phyloP scores from a whole-genome alignment of 2,888 invertebrate species.

The Therioaphis trifolii region DNA sequence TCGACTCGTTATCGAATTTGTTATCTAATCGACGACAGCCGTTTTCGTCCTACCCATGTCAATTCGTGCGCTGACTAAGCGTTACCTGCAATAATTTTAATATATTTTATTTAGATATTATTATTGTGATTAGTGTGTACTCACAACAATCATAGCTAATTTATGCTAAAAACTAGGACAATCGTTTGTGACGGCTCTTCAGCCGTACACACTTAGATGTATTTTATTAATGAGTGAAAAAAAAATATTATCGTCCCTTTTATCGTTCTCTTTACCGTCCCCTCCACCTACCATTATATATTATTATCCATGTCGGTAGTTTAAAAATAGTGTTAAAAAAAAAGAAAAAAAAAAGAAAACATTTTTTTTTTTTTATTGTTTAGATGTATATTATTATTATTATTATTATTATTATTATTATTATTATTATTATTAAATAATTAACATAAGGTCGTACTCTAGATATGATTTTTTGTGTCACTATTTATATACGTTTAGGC shows the following conservation, averaged over 20 bases:
- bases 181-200: slow-evolving; percentile 41
- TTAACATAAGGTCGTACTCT: slow-evolving; percentile 23
- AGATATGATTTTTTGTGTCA: slow-evolving; percentile 42
- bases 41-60: slow-evolving; percentile 63
- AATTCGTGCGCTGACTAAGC: slow-evolving; percentile 57
- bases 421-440: slow-evolving; percentile 23
- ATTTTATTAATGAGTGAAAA: slow-evolving; percentile 48
- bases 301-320: slow-evolving; percentile 27
- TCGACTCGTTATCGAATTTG: slow-evolving; percentile 59
- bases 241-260: slow-evolving; percentile 15
- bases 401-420: slow-evolving; percentile 25
- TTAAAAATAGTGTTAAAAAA: not conserved
- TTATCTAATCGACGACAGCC: slow-evolving; percentile 59
- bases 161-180: slow-evolving; percentile 57
- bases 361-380: slow-evolving; percentile 25
- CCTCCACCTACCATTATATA: not conserved
- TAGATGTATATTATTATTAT: slow-evolving; percentile 49
- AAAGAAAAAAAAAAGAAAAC: slow-evolving; percentile 4
- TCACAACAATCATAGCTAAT: slow-evolving; percentile 59
- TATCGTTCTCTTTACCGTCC: slow-evolving; percentile 11
- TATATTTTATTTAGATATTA: slow-evolving; percentile 52
- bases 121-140: slow-evolving; percentile 27
- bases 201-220: slow-evolving; percentile 53
- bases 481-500: not conserved
- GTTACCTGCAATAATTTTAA: slow-evolving; percentile 60